Base-by-base conservation (phyloP, 1,140 invertebrate species). In the Philaenus spumarius region DNA sequence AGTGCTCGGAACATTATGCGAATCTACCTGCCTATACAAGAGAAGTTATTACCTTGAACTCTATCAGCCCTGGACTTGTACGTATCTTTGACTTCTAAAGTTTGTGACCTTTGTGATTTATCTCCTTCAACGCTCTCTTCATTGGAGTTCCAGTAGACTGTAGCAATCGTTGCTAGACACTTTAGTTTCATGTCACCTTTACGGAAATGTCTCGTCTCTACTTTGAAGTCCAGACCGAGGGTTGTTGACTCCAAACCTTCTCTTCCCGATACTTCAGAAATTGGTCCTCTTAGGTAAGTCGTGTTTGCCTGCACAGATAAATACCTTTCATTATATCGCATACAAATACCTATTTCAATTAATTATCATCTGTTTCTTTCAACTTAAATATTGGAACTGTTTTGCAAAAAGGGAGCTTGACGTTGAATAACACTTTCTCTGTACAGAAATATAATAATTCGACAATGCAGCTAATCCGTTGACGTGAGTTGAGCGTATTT, bases 111-210 rank as follows among this genome's bases (percentile, higher is more conserved):
- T 43, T 80, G 77, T 30, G 82, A 79, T 45, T 79, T 74, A 14
- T 84, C 82, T 37, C 86, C 85, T 63, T 87, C 83, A 3, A 90
- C 85, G 66, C 86, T 89, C 67, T 89, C 86, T 68, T 92, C 89
- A 64, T 90, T 89, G 68, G 83, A 89, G 57, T 83, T 78, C 78
- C 82, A 86, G 72, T 91, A 91, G 1, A 90, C 79, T 2, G 85
- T 85, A 1, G 85, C 87, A 69, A 92, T 89, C 24, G 87, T 90
- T 7, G 89, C 90, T 66, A 90, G 78, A 75, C 90, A 93, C 78
- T 92, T 90, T 40, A 92, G 77, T 70, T 90, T 90, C 73, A 92
- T 81, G 66, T 91, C 87, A 62, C 88, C 87, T 53, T 82, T 80
- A 61, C 81, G 82, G 70, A 92, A 91, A 71, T 93, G 89, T 63